A percentile compares a stretch with the other conserved stretches of the same genome.
Evolutionary conservation across 2,888 invertebrate species (phyloP).

Genomic region (Lydus trimaculatus): DNA sequence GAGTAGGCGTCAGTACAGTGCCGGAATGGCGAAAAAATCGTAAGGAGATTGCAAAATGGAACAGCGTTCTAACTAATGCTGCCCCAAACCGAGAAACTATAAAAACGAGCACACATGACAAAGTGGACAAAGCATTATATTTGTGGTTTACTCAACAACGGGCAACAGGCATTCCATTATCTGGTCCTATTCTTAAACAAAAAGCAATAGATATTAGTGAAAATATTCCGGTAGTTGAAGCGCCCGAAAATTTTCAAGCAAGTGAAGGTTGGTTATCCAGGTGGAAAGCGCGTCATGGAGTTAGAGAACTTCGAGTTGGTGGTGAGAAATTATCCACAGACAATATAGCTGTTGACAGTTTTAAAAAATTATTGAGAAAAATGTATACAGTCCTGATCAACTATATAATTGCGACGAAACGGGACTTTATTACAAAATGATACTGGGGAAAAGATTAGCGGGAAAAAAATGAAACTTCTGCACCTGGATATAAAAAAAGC

Average conservation of each 20-base stretch:
- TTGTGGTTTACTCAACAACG: constrained; percentile 18
- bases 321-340: too few species aligned
- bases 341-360: too few species aligned
- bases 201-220: constrained; percentile 18
- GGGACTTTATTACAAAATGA: constrained; percentile 36
- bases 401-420: constrained; percentile 40
- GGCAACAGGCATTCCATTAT: constrained; percentile 6
- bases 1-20: background rate
- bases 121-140: constrained; percentile 8
- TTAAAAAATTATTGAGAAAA: constrained; percentile 26
- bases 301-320: too few species aligned
- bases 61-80: constrained; percentile 3
- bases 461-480: constrained; percentile 26
- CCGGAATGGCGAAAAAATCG: background rate
- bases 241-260: too few species aligned
- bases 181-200: constrained; percentile 18
- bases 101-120: background rate
- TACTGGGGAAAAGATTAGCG: constrained; percentile 36
- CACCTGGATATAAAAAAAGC: constrained; percentile 34
- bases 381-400: constrained; percentile 32
- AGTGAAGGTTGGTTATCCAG: constrained; percentile 34
- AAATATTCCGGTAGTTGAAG: constrained; percentile 16
- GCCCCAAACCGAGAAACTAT: background rate
- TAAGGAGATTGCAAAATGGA: background rate
- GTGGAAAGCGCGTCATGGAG: too few species aligned